Base-by-base conservation (phyloP, 2,113 vertebrate genomes). In the Hydrochoerus hydrochaeris region DNA sequence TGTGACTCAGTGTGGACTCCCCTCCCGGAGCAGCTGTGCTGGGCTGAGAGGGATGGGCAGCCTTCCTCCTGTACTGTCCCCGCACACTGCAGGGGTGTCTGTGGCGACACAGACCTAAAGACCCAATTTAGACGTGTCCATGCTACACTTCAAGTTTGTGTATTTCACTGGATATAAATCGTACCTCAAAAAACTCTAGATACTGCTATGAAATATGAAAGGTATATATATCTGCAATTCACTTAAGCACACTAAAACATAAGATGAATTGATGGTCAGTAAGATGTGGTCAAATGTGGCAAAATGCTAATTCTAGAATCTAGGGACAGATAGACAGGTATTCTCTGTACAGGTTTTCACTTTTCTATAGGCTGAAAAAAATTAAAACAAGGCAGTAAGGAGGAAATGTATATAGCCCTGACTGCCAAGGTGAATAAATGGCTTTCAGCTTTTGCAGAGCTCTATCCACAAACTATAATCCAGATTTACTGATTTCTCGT, bases 201-300 rank as follows among this genome's bases (percentile, higher is more conserved):
- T 80, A 78, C 75, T 71, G 22, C 73, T 41, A 77, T 69, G 28
- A 52, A 71, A 17, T 38, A 24, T 30, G 41, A 63, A 88, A 88
- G 62, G 17, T 85, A 41, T n/a, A 49, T 22, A 62, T 75, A 63
- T 87, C 54, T 44, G 19, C 7, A 82, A 57, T 22, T 75, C 80
- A 87, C 38, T 95, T 94, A 86, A 65, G 69, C 73, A 13, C n/a
- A 57, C 26, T 63, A 17, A 91, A 69, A 91, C 62, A 81, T 58
- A 69, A 57, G 63, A 77, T 84, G 32, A 32, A 41, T 63, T 52
- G n/a, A 82, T 24, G 13, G 63, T 87, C 16, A 14, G 26, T 44
- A 85, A 67, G 46, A 95, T 44, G 26, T 58, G 63, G 44, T 73
- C 41, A 87, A 90, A 83, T 65, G 9, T 19, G 94, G 32, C 54